phyloP scores from a whole-genome alignment of 2,113 vertebrate genomes.

The Aix galericulata region DNA sequence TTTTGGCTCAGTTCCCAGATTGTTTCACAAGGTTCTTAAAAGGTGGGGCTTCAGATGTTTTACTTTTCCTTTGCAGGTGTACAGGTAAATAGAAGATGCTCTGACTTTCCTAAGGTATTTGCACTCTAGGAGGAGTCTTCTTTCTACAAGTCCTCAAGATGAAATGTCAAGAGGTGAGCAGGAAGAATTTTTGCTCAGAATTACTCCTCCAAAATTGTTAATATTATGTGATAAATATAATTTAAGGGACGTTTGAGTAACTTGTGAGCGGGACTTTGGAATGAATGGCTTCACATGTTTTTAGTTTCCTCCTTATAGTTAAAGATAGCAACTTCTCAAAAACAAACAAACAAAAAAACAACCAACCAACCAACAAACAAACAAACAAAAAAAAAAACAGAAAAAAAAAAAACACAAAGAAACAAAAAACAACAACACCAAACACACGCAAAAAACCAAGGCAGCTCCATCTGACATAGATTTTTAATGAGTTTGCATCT shows the following conservation, averaged over 20 bases:
- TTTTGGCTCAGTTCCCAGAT: conserved; percentile 66
- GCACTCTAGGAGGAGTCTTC: conserved; percentile 67
- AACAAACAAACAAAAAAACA: background rate
- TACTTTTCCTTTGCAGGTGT: conserved; percentile 56
- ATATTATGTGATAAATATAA: background rate
- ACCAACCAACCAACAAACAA: background rate
- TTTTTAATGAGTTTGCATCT: background rate
- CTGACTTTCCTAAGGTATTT: conserved; percentile 56
- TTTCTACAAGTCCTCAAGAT: background rate
- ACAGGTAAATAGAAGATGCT: conserved; percentile 70
- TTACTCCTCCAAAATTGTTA: background rate
- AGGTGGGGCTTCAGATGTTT: conserved; percentile 65
- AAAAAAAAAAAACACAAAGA: too few relatives aligned
- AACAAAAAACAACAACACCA: too few relatives aligned
- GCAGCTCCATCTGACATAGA: background rate
- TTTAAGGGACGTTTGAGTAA: background rate
- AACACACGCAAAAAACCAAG: background rate
- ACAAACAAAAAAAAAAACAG: background rate
- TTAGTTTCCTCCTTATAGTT: background rate
- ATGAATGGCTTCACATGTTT: background rate
- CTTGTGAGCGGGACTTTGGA: background rate
- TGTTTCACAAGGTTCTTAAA: conserved; percentile 64
- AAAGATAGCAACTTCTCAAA: background rate
- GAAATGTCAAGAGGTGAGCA: conserved; percentile 15
- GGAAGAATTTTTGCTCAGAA: background rate